Evolutionary conservation across 2,797 vertebrate species (phyloP).

Genomic region (Corythornis leucogaster): DNA sequence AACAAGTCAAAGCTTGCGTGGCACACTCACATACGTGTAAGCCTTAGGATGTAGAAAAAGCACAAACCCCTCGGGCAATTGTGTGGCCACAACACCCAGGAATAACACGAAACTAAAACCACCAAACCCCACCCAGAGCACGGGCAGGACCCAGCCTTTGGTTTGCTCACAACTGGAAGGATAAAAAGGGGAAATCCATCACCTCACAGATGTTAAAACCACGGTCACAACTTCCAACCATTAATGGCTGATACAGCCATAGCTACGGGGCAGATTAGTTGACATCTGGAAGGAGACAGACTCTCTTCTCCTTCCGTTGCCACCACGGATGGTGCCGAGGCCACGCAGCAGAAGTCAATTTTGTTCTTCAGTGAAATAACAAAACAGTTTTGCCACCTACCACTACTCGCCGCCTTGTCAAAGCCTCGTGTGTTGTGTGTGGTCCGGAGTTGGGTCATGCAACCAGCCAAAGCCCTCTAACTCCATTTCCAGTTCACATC

Average conservation of each 20-base stretch:
- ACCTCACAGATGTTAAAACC: not conserved
- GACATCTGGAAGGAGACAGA: not conserved
- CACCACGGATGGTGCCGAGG: rapidly evolving
- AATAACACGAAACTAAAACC: not conserved
- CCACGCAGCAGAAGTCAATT: not conserved
- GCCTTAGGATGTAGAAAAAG: not conserved
- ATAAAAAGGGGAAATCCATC: not conserved
- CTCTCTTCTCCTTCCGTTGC: rapidly evolving
- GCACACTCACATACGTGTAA: not conserved
- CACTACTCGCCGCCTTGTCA: not conserved
- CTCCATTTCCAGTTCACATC: slow-evolving; percentile 63
- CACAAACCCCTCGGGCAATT: not conserved
- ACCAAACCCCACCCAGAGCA: not conserved
- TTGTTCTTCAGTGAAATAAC: not conserved
- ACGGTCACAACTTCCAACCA: not conserved
- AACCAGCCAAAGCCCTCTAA: slow-evolving; percentile 24
- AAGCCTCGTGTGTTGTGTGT: slow-evolving; percentile 14
- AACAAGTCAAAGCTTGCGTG: not conserved
- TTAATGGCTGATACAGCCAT: not conserved
- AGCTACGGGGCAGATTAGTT: not conserved
- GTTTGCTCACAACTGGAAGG: not conserved
- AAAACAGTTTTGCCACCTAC: not conserved
- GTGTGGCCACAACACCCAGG: not conserved
- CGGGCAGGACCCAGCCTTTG: not conserved
- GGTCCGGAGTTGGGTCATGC: slow-evolving; percentile 29